phyloP scores from a whole-genome alignment of 2,888 invertebrate genomes.

The Apomyelois bistriatella region DNA sequence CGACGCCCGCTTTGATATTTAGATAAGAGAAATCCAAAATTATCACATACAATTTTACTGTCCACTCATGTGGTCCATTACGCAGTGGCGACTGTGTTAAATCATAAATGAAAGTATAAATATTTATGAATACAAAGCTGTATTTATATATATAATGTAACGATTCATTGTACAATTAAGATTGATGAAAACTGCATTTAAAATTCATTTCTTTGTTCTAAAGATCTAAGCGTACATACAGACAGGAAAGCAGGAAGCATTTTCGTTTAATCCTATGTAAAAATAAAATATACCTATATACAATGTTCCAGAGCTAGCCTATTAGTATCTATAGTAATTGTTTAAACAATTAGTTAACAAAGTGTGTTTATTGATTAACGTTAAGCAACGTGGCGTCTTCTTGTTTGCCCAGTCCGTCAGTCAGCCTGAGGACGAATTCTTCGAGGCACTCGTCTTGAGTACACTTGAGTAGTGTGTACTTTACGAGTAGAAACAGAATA shows the following conservation, averaged over 20 bases:
- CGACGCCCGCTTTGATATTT: constrained; percentile 19
- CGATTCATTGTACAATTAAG: too few relatives aligned
- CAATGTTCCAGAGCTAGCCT: background rate
- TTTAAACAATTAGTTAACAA: background rate
- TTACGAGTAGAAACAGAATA: constrained; percentile 3
- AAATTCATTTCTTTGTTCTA: too few relatives aligned
- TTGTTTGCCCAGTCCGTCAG: constrained; percentile 27
- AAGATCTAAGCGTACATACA: too few relatives aligned
- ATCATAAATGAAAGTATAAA: background rate
- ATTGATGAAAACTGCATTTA: too few relatives aligned
- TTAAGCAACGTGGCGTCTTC: constrained; percentile 23
- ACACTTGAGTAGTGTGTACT: background rate
- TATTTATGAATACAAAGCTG: too few relatives aligned
- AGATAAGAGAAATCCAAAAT: constrained; percentile 21
- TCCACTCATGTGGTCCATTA: constrained; percentile 9
- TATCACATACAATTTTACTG: constrained; percentile 2
- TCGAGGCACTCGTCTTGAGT: constrained; percentile 24
- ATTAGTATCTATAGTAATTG: background rate
- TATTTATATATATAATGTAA: too few relatives aligned
- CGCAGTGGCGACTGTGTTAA: background rate
- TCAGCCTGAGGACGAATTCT: constrained; percentile 35
- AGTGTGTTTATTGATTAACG: constrained; percentile 28
- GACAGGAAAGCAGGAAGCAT: too few relatives aligned
- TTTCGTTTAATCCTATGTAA: too few relatives aligned
- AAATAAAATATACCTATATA: too few relatives aligned